Conservation (phyloP, 2,113 vertebrate genomes). For the Phalacrocorax brasilianus region DNA sequence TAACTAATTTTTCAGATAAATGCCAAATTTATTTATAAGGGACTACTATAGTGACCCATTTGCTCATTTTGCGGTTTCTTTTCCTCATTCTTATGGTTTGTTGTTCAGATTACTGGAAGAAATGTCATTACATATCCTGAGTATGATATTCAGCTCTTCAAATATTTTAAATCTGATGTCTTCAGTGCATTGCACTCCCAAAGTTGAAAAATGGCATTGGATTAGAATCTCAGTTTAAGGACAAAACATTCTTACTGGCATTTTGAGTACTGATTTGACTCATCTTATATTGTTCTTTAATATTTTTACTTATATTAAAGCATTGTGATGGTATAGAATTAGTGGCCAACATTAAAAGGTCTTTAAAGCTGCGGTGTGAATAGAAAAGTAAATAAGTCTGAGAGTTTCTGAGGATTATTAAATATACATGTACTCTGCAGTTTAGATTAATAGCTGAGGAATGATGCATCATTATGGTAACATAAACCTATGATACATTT, state of each 20-base stretch:
- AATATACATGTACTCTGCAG: conserved; percentile 68
- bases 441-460: conserved; percentile 67
- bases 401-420: conserved; percentile 69
- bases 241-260: background rate
- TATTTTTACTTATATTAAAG: conserved; percentile 38
- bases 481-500: conserved; percentile 63
- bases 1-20: conserved; percentile 63
- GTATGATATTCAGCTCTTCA: background rate
- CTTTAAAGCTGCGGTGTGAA: conserved; percentile 53
- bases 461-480: conserved; percentile 44
- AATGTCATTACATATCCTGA: background rate
- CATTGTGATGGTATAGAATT: conserved; percentile 52
- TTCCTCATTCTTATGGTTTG: background rate
- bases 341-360: conserved; percentile 58
- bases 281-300: background rate
- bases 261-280: conserved; percentile 1
- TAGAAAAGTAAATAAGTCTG: conserved; percentile 69
- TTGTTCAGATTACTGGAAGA: background rate
- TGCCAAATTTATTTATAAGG: conserved; percentile 54
- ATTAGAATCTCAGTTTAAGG: conserved; percentile 17
- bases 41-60: background rate
- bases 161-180: background rate
- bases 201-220: background rate
- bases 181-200: background rate
- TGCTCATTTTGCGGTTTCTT: conserved; percentile 27